Base-by-base conservation (phyloP, 2,113 vertebrate genomes). In the Misgurnus anguillicaudatus region DNA sequence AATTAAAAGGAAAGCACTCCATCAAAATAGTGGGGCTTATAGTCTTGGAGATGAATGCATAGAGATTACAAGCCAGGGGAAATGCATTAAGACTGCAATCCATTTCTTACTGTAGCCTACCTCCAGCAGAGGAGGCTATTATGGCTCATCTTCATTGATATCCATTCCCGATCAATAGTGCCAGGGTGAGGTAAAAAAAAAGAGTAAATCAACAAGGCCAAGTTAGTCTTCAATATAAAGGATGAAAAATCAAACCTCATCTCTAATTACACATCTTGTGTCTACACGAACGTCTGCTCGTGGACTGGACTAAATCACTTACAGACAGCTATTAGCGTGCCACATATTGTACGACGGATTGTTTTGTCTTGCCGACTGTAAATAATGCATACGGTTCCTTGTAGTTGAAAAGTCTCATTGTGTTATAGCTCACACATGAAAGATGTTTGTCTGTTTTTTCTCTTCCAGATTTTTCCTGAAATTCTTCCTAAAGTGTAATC, bases 401-500 rank as follows among this genome's bases (percentile, higher is more conserved):
- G 48, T 13, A 51, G n/a, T n/a, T n/a, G n/a, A n/a, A 48, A 38
- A 17, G 36, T 24, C 38, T 9, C 60, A 8, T 11, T 9, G 14
- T 60, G 48, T 55, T 14, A 10, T 13, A 2, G 4, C 2, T 74
- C 38, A 3, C 39, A 45, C 3, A 63, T 64, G 4, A 13, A 19
- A 16, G 6, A 0, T 14, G 3, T 16, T 36, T 21, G 36, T 75
- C 8, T 19, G 17, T 75, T 6, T 64, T n/a, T 62, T 64, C 42
- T 58, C 45, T 78, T 84, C 21, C 90, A 95, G 94, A 89, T 95
- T 95, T 89, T 96, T 95, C 91, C 92, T 96, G 86, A 95, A 98
- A 89, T 97, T 97, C 86, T 97, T 97, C 88, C 93, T 97, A 84
- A 97, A 97, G 89, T 97, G 96, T 88, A 98, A 98, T 88, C 96